These are phyloP conservation scores for Atherinomorus stipes DNA, from an alignment of 2,113 vertebrate species.

Conservation along the genomic window DNA sequence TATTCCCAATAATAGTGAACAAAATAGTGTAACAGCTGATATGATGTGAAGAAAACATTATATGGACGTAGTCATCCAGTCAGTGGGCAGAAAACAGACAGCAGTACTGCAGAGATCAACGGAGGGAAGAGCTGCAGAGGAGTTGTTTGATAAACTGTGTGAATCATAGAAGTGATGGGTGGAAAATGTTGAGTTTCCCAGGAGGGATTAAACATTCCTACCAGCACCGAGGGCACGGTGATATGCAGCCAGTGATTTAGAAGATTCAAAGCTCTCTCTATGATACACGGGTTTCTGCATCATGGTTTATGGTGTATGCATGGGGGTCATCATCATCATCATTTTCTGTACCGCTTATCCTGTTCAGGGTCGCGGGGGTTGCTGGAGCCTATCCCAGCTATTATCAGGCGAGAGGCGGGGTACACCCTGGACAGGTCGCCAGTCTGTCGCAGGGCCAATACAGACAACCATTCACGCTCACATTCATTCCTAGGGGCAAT, in stretches of 20 bases:
- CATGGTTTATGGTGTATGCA: not conserved
- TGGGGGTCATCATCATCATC: too few relatives aligned
- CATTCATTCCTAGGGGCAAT: too few relatives aligned
- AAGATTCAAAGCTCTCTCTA: conserved; percentile 13
- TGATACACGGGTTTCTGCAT: not conserved
- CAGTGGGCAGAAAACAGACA: conserved; percentile 18
- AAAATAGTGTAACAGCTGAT: not conserved
- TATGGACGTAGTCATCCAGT: not conserved
- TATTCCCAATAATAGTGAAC: not conserved
- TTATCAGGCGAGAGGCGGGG: too few relatives aligned
- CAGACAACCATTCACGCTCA: too few relatives aligned
- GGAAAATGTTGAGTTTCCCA: conserved; percentile 33
- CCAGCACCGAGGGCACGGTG: conserved; percentile 16
- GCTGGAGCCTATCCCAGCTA: too few relatives aligned
- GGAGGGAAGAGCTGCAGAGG: conserved; percentile 29
- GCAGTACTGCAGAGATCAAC: not conserved
- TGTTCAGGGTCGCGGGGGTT: too few relatives aligned
- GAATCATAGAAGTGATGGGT: conserved; percentile 40
- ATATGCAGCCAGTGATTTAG: conserved; percentile 17
- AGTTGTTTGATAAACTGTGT: conserved; percentile 26
- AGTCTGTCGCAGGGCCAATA: too few relatives aligned
- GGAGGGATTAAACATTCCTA: conserved; percentile 28
- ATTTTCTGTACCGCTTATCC: too few relatives aligned
- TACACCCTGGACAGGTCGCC: too few relatives aligned
- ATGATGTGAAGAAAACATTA: not conserved